Base-by-base conservation (phyloP, 53 echinoderm and acorn worm species). In the Luidia sarsii region DNA sequence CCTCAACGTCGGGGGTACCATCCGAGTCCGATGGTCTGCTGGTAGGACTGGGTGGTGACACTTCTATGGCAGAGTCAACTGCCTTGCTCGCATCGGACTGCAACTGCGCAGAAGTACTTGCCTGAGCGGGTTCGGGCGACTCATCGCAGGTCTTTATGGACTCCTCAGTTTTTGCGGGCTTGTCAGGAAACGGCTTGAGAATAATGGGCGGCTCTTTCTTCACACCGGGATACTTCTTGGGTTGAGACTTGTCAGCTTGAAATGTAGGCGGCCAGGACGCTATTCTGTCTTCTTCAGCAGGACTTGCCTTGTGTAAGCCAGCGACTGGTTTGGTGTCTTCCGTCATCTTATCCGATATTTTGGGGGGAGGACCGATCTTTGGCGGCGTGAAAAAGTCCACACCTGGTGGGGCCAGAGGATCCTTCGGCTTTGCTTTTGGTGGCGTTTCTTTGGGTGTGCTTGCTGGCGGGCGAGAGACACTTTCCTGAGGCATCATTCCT, bases 331-430 rank as follows among this genome's bases (percentile, higher is more conserved):
- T 68, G 22, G 45, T 20, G 46, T 46, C 77, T 45, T 61, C n/a
- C 48, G 11, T 41, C 11, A 11, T 41, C 6, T 41, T 11, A 6
- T 41, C 6, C 4, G 13, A 21, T 77, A 60, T 77, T 61, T 77
- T 77, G 11, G 77, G 77, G 1, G 77, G 77, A 43, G 77, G 77
- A 48, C 77, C 77, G 21, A 77, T 77, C 30, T 57, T 77, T 61
- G 60, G 77, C 45, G 77, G 61, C 19, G 77, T 56, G 33, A 77
- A 77, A 27, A 77, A 77, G 20, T 77, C 77, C 45, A 77, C 61
- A 77, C 77, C 77, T 18, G 77, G 77, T 29, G 77, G 77, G 9
- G 60, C 77, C 10, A 77, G 43, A 32, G 24, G 36, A 43, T 45
- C 13, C 27, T 46, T 61, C 24, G 39, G 24, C 60, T 77, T 77